Evolutionary conservation across 2,888 invertebrate species (phyloP).

Genomic region (Microchrysa polita): DNA sequence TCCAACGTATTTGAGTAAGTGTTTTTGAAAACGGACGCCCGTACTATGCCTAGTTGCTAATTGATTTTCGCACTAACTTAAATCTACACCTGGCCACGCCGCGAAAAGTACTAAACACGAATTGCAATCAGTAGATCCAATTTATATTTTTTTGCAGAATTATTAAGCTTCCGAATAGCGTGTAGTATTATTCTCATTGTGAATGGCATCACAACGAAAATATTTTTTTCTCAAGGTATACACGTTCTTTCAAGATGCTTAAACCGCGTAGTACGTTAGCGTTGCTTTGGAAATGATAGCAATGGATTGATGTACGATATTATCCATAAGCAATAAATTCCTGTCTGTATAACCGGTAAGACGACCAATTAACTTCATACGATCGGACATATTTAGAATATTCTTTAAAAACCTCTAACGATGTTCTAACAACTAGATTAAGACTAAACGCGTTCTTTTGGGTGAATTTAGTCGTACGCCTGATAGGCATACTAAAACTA

Average conservation of each 20-base stretch:
- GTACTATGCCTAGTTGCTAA: neutral
- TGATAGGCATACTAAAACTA: no score
- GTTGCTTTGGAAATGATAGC: neutral
- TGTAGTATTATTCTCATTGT: slow-evolving; percentile 15
- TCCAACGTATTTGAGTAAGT: neutral
- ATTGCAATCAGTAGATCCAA: slow-evolving; percentile 16
- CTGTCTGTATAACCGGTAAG: no score
- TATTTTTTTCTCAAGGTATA: slow-evolving; percentile 39
- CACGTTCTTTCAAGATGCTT: slow-evolving; percentile 19
- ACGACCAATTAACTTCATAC: no score
- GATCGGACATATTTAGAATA: no score
- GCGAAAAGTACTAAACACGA: slow-evolving; percentile 29
- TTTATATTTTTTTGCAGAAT: slow-evolving; percentile 43
- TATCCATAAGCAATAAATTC: neutral
- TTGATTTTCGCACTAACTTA: neutral
- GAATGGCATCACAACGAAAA: neutral
- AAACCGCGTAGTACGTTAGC: neutral
- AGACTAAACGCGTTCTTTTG: no score
- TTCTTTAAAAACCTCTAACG: no score
- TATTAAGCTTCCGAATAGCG: neutral
- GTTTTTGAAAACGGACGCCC: neutral
- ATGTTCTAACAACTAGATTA: no score
- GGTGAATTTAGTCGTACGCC: no score
- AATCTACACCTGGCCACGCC: slow-evolving; percentile 16
- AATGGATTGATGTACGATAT: neutral